Conservation (phyloP, 1,140 invertebrate genomes). For the Homarus americanus region DNA sequence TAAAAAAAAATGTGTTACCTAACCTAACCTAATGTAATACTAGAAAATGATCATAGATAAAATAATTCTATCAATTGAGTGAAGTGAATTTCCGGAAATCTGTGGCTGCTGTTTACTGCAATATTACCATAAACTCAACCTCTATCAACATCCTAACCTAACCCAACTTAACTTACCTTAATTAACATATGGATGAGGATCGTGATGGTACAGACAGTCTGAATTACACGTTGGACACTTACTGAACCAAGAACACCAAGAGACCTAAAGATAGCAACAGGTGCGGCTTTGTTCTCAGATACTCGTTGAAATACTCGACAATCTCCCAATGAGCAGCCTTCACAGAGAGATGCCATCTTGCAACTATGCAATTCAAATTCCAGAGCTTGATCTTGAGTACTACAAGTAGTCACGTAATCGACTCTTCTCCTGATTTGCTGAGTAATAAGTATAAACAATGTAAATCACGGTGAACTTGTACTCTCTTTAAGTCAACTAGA, state of each 20-base stretch:
- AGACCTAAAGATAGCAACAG: neutral
- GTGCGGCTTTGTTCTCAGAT: neutral
- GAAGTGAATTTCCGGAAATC: no score
- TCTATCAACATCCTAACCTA: neutral
- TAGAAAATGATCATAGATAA: no score
- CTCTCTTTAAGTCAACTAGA: neutral
- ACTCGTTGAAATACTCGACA: neutral
- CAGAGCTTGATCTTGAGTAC: neutral
- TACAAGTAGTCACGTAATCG: neutral
- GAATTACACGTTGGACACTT: neutral
- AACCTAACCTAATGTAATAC: no score
- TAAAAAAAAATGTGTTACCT: no score
- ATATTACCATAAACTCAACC: no score
- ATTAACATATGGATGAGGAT: neutral
- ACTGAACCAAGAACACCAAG: neutral
- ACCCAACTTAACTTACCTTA: neutral
- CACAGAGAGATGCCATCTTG: no score
- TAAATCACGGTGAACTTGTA: neutral
- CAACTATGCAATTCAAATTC: neutral
- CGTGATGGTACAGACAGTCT: neutral
- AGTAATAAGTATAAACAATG: neutral
- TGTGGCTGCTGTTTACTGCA: no score
- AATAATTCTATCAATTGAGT: no score
- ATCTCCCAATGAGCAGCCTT: neutral
- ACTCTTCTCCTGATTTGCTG: neutral